Evolutionary conservation across 2,888 invertebrate genomes (phyloP).

Genomic region (Melikaiella ostensackeni): DNA sequence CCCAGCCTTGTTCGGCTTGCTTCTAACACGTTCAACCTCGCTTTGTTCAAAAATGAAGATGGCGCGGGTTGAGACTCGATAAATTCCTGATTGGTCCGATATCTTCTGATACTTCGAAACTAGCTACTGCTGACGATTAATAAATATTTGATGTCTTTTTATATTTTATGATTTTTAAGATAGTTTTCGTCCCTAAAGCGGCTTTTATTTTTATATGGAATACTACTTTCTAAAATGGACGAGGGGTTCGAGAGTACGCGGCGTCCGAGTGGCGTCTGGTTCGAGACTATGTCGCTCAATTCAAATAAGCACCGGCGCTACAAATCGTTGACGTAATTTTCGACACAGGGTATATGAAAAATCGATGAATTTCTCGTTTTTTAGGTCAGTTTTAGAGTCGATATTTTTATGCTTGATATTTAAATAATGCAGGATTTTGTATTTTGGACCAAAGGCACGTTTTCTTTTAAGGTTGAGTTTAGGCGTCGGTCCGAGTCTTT

Average conservation of each 20-base stretch:
- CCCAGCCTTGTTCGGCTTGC: constrained; percentile 36
- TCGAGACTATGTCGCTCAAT: constrained; percentile 73
- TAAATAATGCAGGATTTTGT: neutral
- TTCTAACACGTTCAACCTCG: constrained; percentile 78
- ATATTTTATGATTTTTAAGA: constrained; percentile 39
- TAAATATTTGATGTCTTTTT: neutral
- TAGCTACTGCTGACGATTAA: neutral
- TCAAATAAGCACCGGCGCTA: constrained; percentile 60
- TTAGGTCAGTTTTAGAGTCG: neutral
- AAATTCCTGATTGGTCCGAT: constrained; percentile 75
- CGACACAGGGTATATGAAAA: constrained; percentile 40
- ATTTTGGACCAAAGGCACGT: neutral
- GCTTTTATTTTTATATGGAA: constrained; percentile 47
- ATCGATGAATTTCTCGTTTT: constrained; percentile 48
- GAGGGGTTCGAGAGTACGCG: constrained; percentile 85
- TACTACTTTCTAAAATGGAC: constrained; percentile 75
- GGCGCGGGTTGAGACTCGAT: constrained; percentile 84
- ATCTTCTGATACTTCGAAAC: constrained; percentile 20
- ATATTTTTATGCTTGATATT: neutral
- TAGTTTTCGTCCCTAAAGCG: neutral
- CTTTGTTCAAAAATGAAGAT: constrained; percentile 91
- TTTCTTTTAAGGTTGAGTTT: neutral
- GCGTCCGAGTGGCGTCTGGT: constrained; percentile 66
- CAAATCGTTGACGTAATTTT: constrained; percentile 48
- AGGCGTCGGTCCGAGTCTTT: neutral